Base-by-base conservation (phyloP, 92 coral and sea anemone species). In the Epizoanthus rinbou region DNA sequence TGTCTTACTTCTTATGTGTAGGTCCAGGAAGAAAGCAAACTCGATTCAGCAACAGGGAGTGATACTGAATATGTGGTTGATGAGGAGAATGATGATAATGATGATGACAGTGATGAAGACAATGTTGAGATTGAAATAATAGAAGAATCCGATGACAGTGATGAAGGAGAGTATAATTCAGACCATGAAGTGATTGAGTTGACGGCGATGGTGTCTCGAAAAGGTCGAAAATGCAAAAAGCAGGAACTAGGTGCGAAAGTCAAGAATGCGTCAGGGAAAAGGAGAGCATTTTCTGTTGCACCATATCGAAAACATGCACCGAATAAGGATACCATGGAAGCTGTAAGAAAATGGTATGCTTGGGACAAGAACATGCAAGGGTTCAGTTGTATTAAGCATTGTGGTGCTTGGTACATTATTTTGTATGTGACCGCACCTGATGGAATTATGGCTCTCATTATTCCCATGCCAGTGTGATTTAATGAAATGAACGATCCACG, bases 41-140 rank as follows among this genome's bases (percentile, higher is more conserved):
- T 78, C 39, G 82, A 78, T 22, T 78, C 82, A 78, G 82, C 70
- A 13, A 78, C 82, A 60, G 82, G 82, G 39, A 78, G 82, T 60
- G 82, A 78, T 13, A 78, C 82, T 59, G 82, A 78, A 19, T 78
- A 59, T 60, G 70, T 78, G 19, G 21, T 41, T 19, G 82, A 37
- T 13, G 70, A 78, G 19, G 82, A 78, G 62, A 59, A 28, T 31
- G 67, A 59, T 23, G 69, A n/a, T 22, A 57, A 59, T 1, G 18
- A 60, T 19, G 80, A 56, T 1, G 80, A 56, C 0, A 65, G 16
- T 2, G 80, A 75, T 2, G 82, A 60, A 7, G 82, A 76, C 11
- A 39, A 76, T 22, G 17, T 76, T 37, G 82, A 76, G 39, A 76
- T 76, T 11, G 41, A 76, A 4, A 65, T 57, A 39, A 39, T 76